phyloP scores from a whole-genome alignment of 2,888 invertebrate species.

The Athalia cordata region DNA sequence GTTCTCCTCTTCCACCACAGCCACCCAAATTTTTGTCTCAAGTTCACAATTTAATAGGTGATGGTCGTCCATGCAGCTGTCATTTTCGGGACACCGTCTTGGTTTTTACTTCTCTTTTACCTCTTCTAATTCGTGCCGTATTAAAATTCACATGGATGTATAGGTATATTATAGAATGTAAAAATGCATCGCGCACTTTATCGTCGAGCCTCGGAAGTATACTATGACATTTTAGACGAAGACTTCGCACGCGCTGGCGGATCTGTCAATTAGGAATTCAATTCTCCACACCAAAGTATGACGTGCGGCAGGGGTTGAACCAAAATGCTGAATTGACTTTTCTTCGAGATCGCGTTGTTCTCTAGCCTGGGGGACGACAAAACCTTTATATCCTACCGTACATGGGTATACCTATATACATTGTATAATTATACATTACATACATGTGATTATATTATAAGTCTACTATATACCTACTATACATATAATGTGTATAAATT shows the following conservation, averaged over 20 bases:
- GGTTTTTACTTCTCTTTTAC: background rate
- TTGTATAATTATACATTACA: too few species aligned
- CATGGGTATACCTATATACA: too few species aligned
- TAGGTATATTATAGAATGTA: too few species aligned
- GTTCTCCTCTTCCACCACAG: too few species aligned
- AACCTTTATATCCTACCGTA: background rate
- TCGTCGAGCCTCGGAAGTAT: too few species aligned
- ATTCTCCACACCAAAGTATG: constrained; percentile 41
- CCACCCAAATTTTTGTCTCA: too few species aligned
- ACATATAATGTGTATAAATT: too few species aligned
- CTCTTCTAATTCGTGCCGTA: background rate
- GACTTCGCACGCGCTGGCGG: background rate
- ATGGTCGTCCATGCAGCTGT: background rate
- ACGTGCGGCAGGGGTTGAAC: background rate
- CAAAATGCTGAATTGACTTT: constrained; percentile 68
- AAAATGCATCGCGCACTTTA: too few species aligned
- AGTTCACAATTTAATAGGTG: too few species aligned
- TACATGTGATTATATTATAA: too few species aligned
- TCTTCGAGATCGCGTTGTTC: constrained; percentile 41
- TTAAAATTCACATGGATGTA: background rate
- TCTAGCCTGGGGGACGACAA: background rate
- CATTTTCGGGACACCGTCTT: background rate
- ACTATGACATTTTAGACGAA: background rate
- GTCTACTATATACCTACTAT: too few species aligned
- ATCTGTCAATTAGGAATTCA: constrained; percentile 64